These are phyloP conservation scores for Dermatemys mawii DNA, from an alignment of 2,113 vertebrate species.

Conservation along the genomic window DNA sequence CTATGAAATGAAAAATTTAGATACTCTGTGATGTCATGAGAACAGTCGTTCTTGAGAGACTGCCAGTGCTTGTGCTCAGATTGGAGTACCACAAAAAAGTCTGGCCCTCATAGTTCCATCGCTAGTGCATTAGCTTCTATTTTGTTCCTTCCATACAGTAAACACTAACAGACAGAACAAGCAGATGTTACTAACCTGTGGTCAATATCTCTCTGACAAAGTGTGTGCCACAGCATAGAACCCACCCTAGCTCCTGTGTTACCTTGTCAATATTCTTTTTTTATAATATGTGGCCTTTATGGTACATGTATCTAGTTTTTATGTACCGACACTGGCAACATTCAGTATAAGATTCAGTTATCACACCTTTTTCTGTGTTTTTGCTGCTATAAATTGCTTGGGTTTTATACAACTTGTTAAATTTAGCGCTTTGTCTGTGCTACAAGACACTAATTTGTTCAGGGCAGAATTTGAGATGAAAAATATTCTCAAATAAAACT, in stretches of 20 bases:
- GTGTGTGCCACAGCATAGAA: background rate
- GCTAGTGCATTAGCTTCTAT: background rate
- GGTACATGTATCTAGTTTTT: background rate
- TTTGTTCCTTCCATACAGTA: background rate
- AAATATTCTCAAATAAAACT: constrained; percentile 37
- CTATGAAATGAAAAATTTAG: background rate
- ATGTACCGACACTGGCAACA: background rate
- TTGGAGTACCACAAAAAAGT: background rate
- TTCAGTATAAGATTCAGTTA: background rate
- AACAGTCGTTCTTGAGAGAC: background rate
- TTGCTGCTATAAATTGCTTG: constrained; percentile 5
- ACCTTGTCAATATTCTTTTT: background rate
- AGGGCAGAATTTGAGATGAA: constrained; percentile 14
- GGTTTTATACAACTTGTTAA: constrained; percentile 6
- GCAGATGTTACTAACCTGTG: background rate
- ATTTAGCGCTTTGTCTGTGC: background rate
- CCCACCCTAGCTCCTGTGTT: background rate
- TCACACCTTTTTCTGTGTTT: background rate
- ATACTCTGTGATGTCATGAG: background rate
- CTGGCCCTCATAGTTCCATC: background rate
- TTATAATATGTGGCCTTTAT: background rate
- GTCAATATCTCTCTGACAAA: background rate
- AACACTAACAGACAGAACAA: background rate
- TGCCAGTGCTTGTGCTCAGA: background rate
- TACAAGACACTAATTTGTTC: background rate